A percentile compares a stretch with the other conserved stretches of the same genome.
Conservation (phyloP, 2,113 vertebrate genomes). For the Ursus arctos region DNA sequence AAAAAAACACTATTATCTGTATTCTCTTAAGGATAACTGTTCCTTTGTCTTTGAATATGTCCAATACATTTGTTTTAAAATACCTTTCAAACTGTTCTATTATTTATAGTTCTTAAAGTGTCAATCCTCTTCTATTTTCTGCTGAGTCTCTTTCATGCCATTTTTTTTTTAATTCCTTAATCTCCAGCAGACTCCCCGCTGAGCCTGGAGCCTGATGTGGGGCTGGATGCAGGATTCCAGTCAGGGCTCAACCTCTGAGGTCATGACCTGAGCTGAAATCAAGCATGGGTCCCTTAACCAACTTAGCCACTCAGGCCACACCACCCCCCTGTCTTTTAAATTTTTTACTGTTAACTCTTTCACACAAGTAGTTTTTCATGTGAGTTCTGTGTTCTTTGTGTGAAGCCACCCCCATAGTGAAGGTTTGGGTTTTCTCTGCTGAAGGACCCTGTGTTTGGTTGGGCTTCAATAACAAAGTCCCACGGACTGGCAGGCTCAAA, state of each 20-base stretch:
- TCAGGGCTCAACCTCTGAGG: background rate
- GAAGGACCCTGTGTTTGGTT: background rate
- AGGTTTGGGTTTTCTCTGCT: background rate
- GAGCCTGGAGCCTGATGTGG: background rate
- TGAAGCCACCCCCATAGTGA: background rate
- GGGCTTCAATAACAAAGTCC: background rate
- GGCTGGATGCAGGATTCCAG: background rate
- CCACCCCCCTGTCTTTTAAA: background rate
- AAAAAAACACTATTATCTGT: background rate
- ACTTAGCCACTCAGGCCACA: background rate
- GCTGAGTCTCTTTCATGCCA: background rate
- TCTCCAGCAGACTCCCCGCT: background rate
- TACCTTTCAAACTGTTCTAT: background rate
- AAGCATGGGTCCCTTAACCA: background rate
- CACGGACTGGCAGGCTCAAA: background rate
- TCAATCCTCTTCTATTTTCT: background rate
- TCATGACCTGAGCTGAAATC: background rate
- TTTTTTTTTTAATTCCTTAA: background rate
- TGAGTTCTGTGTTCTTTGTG: background rate
- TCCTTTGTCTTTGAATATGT: background rate
- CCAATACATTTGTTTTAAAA: background rate
- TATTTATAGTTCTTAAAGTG: background rate
- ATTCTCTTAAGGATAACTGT: background rate
- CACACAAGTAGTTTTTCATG: background rate
- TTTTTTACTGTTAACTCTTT: background rate